phyloP scores from a whole-genome alignment of 2,797 vertebrate species.

The Mormyrus proboscirostris region DNA sequence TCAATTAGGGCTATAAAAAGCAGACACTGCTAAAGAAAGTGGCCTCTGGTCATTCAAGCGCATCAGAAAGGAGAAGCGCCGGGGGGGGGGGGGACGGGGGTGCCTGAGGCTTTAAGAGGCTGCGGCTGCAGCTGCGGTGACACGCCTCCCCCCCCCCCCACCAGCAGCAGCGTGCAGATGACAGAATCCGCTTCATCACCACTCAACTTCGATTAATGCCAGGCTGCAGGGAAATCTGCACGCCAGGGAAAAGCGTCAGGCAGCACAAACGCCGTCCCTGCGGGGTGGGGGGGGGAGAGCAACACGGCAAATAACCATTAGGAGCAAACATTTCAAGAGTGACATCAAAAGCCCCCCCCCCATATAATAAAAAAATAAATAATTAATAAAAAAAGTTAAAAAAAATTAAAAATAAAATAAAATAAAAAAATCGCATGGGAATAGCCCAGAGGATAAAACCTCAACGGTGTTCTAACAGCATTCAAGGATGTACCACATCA shows the following conservation, averaged over 20 bases:
- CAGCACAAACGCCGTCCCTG: neutral
- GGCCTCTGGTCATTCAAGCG: neutral
- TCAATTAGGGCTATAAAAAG: neutral
- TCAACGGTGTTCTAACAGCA: neutral
- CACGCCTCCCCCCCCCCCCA: neutral
- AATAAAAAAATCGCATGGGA: neutral
- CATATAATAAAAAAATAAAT: no score
- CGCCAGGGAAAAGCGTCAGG: neutral
- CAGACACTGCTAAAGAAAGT: neutral
- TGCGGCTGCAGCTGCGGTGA: neutral
- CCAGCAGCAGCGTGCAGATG: neutral
- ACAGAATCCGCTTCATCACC: neutral
- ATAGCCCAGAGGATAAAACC: neutral
- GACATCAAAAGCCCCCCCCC: neutral
- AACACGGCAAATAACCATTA: neutral
- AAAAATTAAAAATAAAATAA: no score
- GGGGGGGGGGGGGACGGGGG: no score
- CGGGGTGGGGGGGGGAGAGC: neutral
- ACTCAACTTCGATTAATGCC: neutral
- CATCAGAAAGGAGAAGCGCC: neutral
- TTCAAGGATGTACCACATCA: neutral
- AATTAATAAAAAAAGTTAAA: no score
- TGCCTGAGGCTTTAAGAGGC: neutral
- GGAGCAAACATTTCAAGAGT: neutral
- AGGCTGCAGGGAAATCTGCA: neutral